These are phyloP conservation scores for Spatula versicolor DNA, from an alignment of 2,797 vertebrate species.

Conservation along the genomic window DNA sequence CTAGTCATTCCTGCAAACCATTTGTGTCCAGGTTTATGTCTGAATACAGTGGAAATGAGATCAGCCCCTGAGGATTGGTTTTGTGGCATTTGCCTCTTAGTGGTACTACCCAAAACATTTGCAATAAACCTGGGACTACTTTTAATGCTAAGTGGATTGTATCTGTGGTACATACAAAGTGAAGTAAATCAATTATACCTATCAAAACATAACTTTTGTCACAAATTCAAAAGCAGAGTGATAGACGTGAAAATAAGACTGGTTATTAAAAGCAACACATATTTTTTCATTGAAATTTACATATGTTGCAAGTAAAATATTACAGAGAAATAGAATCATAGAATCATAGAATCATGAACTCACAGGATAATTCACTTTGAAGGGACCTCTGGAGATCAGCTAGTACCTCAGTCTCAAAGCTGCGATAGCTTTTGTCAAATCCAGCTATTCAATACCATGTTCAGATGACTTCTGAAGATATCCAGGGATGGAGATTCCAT, in stretches of 20 bases:
- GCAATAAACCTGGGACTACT: neutral
- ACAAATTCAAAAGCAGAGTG: neutral
- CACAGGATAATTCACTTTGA: neutral
- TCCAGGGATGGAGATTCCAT: neutral
- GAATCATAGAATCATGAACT: neutral
- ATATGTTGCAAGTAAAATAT: neutral
- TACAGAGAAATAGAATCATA: neutral
- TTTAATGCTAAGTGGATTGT: fast-evolving
- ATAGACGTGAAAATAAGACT: neutral
- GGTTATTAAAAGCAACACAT: neutral
- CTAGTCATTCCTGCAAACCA: neutral
- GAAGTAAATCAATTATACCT: neutral
- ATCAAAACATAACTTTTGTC: neutral
- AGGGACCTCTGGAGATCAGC: neutral
- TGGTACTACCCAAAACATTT: neutral
- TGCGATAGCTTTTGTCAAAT: neutral
- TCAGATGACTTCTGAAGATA: neutral
- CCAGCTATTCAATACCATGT: neutral
- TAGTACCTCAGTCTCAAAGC: neutral
- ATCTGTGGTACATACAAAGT: neutral
- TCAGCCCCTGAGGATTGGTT: neutral
- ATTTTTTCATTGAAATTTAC: neutral
- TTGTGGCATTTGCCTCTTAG: neutral
- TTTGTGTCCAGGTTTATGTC: neutral
- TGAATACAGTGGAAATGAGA: neutral